These are phyloP conservation scores for Drosophila parvula DNA, from an alignment of 1,140 invertebrate genomes.

Conservation along the genomic window DNA sequence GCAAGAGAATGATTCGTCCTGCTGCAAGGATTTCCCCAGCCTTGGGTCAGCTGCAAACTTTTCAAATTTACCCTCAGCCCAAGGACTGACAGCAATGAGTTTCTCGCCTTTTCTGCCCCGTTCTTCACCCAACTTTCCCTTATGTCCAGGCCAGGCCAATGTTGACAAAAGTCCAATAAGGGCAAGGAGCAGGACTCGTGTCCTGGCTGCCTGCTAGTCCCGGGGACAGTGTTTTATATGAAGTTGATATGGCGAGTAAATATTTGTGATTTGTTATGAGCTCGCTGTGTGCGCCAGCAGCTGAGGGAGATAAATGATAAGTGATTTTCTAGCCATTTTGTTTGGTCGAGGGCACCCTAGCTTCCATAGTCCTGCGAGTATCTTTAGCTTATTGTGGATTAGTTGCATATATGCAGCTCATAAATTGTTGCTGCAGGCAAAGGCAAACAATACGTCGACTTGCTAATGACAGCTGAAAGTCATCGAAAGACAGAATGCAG, in stretches of 20 bases:
- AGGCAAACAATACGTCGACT: constrained; percentile 42
- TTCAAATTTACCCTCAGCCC: constrained; percentile 64
- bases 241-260: constrained; percentile 81
- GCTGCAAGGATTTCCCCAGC: constrained; percentile 60
- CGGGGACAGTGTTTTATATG: constrained; percentile 68
- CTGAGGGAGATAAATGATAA: constrained; percentile 77
- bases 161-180: constrained; percentile 80
- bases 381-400: constrained; percentile 45
- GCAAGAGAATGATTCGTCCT: constrained; percentile 21
- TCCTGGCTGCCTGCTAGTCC: constrained; percentile 31
- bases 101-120: constrained; percentile 62
- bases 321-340: constrained; percentile 73
- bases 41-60: constrained; percentile 67
- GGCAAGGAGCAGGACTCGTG: constrained; percentile 48
- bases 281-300: constrained; percentile 40
- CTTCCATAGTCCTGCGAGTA: neutral
- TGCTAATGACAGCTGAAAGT: constrained; percentile 46
- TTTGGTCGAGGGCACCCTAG: constrained; percentile 11
- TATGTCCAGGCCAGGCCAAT: constrained; percentile 42
- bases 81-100: constrained; percentile 77
- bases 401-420: constrained; percentile 34
- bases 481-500: constrained; percentile 14
- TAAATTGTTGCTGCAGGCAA: constrained; percentile 37
- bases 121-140: constrained; percentile 27
- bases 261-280: constrained; percentile 83